Base-by-base conservation (phyloP, 2,797 vertebrate genomes). In the Onychomys arenicola region DNA sequence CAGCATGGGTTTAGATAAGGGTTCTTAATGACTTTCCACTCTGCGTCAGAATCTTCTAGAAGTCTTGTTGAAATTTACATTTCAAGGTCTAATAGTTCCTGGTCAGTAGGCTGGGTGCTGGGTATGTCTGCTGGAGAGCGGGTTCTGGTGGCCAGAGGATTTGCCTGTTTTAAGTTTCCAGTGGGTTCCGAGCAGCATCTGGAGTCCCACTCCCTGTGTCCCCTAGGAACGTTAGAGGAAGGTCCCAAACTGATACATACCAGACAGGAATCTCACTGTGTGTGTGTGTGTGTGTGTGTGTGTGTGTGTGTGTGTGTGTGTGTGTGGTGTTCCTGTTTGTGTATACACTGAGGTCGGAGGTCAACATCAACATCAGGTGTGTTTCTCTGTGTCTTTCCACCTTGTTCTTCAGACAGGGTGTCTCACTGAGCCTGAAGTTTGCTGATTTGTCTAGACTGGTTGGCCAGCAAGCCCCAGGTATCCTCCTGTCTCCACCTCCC, bases 1-100 rank as follows among this genome's bases (percentile, higher is more conserved):
- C 88, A 78, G 32, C 12, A 25, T 76, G 73, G 55, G 73, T 82
- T 94, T 95, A 90, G 94, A 76, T 85, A 59, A 92, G 55, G 46
- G 40, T 89, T 92, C 19, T 93, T 90, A 49, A 16, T 87, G 88
- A 95, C 8, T 23, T 52, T 77, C 29, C 17, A 5, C 52, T 27
- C 21, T 82, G 7, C 52, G 11, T 75, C 46, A 61, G 73, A 69
- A 59, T 96, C 17, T 83, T 49, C 37, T 55, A 49, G 49, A 93
- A 37, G n/a, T 9, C 34, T 95, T 95, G 40, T 90, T 71, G 92
- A 67, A 89, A 29, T 91, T 59, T 0, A 67, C 0, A 63, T 94
- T 87, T 73, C 57, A 61, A 8, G 69, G 27, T 0, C 59, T 34
- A 61, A 19, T 57, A 73, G 29, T 83, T 90, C 89, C 46, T 80